Evolutionary conservation across 2,888 invertebrate genomes (phyloP).

Genomic region (Ceriagrion tenellum): DNA sequence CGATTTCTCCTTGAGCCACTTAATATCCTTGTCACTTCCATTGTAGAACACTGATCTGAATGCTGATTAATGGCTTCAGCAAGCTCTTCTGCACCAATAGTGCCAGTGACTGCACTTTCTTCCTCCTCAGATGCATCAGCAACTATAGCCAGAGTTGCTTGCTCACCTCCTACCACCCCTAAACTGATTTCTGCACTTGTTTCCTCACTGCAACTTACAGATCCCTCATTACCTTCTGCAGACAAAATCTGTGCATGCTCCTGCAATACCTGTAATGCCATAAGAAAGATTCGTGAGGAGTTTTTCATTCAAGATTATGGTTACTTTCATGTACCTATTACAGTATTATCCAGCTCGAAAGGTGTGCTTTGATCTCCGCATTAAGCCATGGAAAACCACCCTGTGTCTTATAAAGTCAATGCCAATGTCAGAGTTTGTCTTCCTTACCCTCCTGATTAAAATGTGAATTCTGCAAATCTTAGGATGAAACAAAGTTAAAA

Average conservation of each 20-base stretch:
- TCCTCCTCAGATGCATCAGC: conserved; percentile 59
- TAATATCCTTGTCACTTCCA: conserved; percentile 52
- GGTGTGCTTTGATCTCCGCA: too few species aligned
- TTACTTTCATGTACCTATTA: too few species aligned
- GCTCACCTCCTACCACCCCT: conserved; percentile 57
- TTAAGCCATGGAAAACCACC: too few species aligned
- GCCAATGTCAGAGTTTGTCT: too few species aligned
- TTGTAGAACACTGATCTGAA: not conserved
- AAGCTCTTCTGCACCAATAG: conserved; percentile 47
- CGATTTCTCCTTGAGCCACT: conserved; percentile 53
- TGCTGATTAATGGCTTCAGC: conserved; percentile 57
- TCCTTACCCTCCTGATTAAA: too few species aligned
- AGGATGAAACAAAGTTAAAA: too few species aligned
- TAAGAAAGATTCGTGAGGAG: not conserved
- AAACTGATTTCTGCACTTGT: conserved; percentile 41
- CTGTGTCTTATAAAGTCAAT: too few species aligned
- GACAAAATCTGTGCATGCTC: conserved; percentile 62
- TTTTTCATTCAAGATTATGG: too few species aligned
- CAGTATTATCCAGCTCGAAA: too few species aligned
- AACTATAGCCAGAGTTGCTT: conserved; percentile 52
- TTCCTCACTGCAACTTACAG: conserved; percentile 46
- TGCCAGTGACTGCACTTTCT: conserved; percentile 34
- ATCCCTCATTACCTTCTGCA: conserved; percentile 35
- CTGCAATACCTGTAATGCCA: conserved; percentile 18
- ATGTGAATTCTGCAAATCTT: too few species aligned